phyloP scores from a whole-genome alignment of 2,113 vertebrate genomes.

The Tychaedon coryphoeus region DNA sequence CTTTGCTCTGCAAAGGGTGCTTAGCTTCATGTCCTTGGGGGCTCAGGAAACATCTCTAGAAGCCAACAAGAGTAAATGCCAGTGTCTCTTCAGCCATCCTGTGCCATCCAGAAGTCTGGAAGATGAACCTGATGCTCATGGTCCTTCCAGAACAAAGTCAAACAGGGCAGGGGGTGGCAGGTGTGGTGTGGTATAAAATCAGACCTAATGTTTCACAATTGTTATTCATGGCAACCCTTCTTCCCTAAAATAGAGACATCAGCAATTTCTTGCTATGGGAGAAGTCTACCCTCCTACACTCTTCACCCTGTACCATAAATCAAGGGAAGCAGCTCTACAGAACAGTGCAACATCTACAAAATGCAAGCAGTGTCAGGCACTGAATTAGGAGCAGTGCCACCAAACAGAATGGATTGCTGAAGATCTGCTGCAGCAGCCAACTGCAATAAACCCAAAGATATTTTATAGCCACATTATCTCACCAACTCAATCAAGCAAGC shows the following conservation, averaged over 20 bases:
- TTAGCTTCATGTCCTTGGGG: neutral
- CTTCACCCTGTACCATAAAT: neutral
- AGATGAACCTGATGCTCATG: neutral
- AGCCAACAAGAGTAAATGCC: neutral
- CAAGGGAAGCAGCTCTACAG: neutral
- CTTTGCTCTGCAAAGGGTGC: neutral
- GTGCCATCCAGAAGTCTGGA: neutral
- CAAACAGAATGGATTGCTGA: neutral
- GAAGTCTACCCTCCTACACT: neutral
- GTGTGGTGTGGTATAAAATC: neutral
- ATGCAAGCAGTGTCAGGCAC: neutral
- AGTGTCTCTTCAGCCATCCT: neutral
- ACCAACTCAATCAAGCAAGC: neutral
- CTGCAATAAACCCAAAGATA: neutral
- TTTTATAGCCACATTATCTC: neutral
- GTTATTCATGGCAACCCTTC: neutral
- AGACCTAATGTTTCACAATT: neutral
- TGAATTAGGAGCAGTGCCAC: neutral
- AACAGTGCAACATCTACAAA: neutral
- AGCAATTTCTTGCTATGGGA: neutral
- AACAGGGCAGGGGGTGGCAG: neutral
- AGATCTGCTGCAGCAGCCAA: neutral
- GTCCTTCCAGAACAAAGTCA: neutral
- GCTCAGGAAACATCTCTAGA: neutral
- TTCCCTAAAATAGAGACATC: neutral